Conservation (phyloP, 2,797 vertebrate genomes). For the Sylvilagus floridanus region DNA sequence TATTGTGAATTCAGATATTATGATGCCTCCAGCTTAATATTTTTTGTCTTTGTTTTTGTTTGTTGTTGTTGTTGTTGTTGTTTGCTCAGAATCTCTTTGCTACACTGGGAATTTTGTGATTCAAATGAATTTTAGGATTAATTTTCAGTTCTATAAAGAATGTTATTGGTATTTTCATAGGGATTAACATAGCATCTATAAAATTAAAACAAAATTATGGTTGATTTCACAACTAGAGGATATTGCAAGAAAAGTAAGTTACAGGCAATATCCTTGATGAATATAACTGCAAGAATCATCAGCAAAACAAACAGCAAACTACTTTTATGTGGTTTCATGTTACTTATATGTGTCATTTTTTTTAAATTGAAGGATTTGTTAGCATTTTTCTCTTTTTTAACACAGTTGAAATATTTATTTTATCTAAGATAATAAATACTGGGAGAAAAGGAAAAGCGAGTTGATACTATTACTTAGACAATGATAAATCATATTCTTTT, state of each 20-base stretch:
- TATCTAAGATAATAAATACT: constrained; percentile 39
- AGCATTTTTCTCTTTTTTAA: neutral
- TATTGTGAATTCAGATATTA: neutral
- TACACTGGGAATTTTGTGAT: neutral
- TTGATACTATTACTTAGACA: neutral
- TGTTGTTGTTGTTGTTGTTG: neutral
- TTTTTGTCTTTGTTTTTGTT: no score
- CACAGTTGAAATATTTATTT: constrained; percentile 6
- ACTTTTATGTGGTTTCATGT: no score
- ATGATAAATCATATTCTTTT: neutral
- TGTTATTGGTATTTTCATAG: neutral
- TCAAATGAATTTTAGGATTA: neutral
- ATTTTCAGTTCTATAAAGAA: neutral
- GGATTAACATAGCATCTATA: neutral
- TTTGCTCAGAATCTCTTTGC: neutral
- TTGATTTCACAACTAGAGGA: no score
- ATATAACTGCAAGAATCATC: no score
- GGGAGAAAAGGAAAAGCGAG: neutral
- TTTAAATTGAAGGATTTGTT: no score
- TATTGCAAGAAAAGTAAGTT: no score
- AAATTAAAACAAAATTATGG: no score
- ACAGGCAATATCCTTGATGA: no score
- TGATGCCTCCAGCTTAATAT: neutral
- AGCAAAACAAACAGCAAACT: no score
- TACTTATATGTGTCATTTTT: no score